Conservation (phyloP, 2,113 vertebrate species). For the Ailurus styani region DNA sequence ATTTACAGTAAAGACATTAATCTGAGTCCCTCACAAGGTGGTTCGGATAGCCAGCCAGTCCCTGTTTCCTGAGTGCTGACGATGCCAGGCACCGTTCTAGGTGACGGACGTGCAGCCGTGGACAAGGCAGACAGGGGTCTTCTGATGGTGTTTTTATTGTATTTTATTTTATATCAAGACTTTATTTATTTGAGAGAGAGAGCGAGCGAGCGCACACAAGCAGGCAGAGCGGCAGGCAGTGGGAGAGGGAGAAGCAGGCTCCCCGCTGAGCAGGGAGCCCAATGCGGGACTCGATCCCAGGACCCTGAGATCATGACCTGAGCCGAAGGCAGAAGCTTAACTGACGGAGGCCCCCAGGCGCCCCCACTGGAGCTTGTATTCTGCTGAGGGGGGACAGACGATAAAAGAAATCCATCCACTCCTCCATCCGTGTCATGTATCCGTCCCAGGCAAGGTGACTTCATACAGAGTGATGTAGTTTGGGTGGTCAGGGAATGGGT, state of each 20-base stretch:
- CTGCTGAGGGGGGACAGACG: background rate
- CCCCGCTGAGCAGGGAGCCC: background rate
- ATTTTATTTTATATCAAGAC: background rate
- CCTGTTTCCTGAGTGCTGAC: background rate
- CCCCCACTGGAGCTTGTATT: background rate
- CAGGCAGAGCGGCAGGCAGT: too few relatives aligned
- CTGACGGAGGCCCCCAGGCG: background rate
- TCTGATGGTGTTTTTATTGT: background rate
- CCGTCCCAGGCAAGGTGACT: background rate
- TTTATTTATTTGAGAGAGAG: background rate
- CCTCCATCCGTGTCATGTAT: background rate
- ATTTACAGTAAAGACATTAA: background rate
- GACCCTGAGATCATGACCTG: too few relatives aligned
- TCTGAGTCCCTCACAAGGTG: background rate
- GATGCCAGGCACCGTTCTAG: background rate
- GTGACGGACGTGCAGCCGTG: background rate
- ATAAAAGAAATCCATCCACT: background rate
- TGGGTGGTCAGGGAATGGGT: background rate
- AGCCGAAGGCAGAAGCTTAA: background rate
- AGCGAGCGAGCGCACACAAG: background rate
- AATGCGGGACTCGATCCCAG: background rate
- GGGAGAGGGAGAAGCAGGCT: background rate
- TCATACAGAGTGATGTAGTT: background rate
- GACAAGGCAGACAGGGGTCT: background rate
- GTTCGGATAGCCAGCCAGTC: background rate